phyloP scores from a whole-genome alignment of 2,113 vertebrate species.

The Ctenomys sociabilis region DNA sequence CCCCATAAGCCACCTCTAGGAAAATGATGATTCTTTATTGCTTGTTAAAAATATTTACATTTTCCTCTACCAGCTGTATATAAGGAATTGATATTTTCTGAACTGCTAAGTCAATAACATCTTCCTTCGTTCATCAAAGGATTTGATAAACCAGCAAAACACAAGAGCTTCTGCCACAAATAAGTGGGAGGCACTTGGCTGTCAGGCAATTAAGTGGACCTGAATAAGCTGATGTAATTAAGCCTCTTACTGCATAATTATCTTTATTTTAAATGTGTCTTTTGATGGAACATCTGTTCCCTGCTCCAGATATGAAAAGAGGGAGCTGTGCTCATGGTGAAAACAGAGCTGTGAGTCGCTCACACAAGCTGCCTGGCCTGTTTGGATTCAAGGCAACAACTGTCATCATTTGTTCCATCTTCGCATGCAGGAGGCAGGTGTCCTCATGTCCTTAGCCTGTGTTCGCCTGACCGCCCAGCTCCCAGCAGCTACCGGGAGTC shows the following conservation, averaged over 20 bases:
- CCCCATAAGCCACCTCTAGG: conserved; percentile 55
- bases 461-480: conserved; percentile 78
- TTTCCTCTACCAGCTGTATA: conserved; percentile 78
- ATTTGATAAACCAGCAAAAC: conserved; percentile 83
- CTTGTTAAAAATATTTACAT: conserved; percentile 77
- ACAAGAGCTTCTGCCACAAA: conserved; percentile 79
- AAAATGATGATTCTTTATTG: conserved; percentile 74
- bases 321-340: conserved; percentile 79
- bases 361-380: conserved; percentile 77
- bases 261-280: conserved; percentile 90
- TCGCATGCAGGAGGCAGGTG: conserved; percentile 86
- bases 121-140: conserved; percentile 75
- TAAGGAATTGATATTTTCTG: conserved; percentile 80
- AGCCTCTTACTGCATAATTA: conserved; percentile 89
- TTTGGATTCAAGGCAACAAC: conserved; percentile 84
- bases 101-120: conserved; percentile 81
- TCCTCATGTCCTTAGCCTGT: conserved; percentile 54
- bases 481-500: conserved; percentile 82
- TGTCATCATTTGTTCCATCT: conserved; percentile 84
- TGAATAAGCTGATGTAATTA: conserved; percentile 91
- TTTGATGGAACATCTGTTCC: conserved; percentile 92
- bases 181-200: conserved; percentile 84
- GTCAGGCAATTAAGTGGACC: conserved; percentile 90
- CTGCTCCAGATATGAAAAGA: conserved; percentile 88
- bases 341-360: conserved; percentile 79